Evolutionary conservation across 53 echinoderm and acorn worm genomes (phyloP), one percentile per base, ranked within the genome.

Genomic region (Stichopus horrens): DNA sequence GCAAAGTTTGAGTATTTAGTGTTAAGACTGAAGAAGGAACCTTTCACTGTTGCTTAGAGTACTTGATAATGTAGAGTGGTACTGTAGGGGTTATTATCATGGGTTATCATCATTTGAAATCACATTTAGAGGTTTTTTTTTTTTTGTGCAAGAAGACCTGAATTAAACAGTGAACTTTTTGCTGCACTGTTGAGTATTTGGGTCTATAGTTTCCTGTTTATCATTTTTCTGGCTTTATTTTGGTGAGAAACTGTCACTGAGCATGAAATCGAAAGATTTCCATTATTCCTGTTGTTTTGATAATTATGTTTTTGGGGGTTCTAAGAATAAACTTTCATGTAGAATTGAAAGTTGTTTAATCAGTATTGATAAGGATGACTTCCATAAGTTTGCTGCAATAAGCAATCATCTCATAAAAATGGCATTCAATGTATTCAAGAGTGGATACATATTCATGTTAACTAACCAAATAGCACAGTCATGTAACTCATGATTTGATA

Each of bases 1-100:
- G 76, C 76, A 76, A 76, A 76, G 76, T 76, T 76, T 76, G 76
- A 16, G 51, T 23, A 76, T 76, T 76, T 76, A 51, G 76, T 76
- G 76, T 6, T 23, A 76, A 76, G 76, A 76, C 37, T 76, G 76
- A 76, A 76, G 76, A 76, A 21, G 20, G 74, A 19, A 74, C 7
- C 23, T 53, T 22, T 16, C 76, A 76, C 11, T 76, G 8, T 71
- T 63, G 11, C 10, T 18, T 75, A 75, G 75, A 8, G 16, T 76
- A 23, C 76, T 9, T 23, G 76, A 76, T 76, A 76, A 76, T 76
- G 9, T 76, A 76, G 76, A 37, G 37, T 37, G 37, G 37, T 37
- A 37, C 37, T 37, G 37, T 37, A 37, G 37, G 37, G 37, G 37
- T 37, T 37, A 37, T 76, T 76, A 16, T 23, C 7, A 51, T 21